A percentile compares a stretch with the other conserved stretches of the same genome.
Evolutionary conservation across 1,140 invertebrate genomes (phyloP).

Genomic region (Bacillus rossius): DNA sequence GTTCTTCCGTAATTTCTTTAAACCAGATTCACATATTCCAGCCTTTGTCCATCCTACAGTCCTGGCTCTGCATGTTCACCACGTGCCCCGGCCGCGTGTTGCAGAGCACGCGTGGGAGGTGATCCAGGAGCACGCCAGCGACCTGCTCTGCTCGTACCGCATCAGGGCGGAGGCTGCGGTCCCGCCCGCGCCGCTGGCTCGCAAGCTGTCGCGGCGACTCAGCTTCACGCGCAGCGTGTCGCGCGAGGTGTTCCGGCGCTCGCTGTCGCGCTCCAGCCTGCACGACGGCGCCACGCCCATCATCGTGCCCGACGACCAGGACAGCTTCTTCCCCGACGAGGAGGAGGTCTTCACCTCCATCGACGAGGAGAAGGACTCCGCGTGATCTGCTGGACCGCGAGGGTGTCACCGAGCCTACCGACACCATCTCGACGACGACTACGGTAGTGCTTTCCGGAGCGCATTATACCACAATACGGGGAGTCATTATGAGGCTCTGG

Average conservation of each 20-base stretch:
- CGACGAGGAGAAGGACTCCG: no score
- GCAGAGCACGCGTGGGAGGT: slow-evolving; percentile 64
- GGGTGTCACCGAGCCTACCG: no score
- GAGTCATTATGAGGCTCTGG: no score
- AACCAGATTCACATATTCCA: no score
- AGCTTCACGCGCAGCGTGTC: slow-evolving; percentile 62
- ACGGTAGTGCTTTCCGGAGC: no score
- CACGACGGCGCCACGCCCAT: slow-evolving; percentile 62
- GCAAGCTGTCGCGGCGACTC: slow-evolving; percentile 52
- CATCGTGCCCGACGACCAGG: slow-evolving; percentile 50
- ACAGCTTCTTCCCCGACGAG: slow-evolving; percentile 14
- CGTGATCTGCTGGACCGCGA: no score
- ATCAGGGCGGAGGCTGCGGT: slow-evolving; percentile 30
- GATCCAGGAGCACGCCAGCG: slow-evolving; percentile 61
- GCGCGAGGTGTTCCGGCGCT: slow-evolving; percentile 52
- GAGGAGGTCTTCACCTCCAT: slow-evolving; percentile 1
- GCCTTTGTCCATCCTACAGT: no score
- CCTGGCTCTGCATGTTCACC: no score
- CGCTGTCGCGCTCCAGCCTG: slow-evolving; percentile 52
- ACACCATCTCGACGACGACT: no score
- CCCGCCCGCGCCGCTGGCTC: slow-evolving; percentile 49
- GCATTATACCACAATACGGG: no score
- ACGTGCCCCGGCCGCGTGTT: no score
- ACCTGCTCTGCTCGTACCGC: slow-evolving; percentile 44
- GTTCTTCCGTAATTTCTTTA: no score